A percentile compares a stretch with the other conserved stretches of the same genome.
These are phyloP conservation scores for Dascillus cervinus DNA, from an alignment of 2,888 invertebrate genomes.

Conservation along the genomic window DNA sequence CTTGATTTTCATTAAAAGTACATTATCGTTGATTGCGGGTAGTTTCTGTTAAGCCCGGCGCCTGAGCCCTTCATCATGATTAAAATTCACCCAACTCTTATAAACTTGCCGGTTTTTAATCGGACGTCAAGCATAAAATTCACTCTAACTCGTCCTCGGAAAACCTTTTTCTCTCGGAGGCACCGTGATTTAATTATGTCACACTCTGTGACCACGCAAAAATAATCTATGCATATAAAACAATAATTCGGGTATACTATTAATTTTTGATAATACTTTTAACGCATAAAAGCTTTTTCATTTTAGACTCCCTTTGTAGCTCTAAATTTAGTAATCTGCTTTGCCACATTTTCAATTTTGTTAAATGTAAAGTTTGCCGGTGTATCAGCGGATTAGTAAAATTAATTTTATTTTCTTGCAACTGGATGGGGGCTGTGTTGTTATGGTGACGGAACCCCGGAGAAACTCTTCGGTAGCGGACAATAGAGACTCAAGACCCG, in stretches of 20 bases:
- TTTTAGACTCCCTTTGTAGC: too few relatives aligned
- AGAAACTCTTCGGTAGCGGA: conserved; percentile 20
- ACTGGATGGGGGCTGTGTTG: conserved; percentile 24
- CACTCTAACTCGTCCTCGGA: too few relatives aligned
- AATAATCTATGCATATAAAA: too few relatives aligned
- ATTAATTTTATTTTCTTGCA: conserved; percentile 31
- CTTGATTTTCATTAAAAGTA: conserved; percentile 8
- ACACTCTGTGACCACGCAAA: too few relatives aligned
- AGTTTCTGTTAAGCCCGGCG: conserved; percentile 5
- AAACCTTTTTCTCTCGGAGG: too few relatives aligned
- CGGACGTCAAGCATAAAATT: conserved; percentile 4
- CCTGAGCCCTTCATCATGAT: conserved; percentile 5
- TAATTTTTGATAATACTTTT: too few relatives aligned
- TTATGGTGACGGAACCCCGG: conserved; percentile 29
- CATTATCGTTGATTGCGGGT: conserved; percentile 3
- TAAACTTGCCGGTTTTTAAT: too few relatives aligned
- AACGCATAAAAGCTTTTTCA: too few relatives aligned
- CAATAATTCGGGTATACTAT: too few relatives aligned
- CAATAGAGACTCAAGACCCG: conserved; percentile 25
- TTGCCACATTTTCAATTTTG: conserved; percentile 23
- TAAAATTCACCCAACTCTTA: conserved; percentile 2
- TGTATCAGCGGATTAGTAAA: conserved; percentile 26
- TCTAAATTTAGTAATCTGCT: conserved; percentile 20
- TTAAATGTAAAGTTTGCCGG: conserved; percentile 20
- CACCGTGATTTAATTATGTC: too few relatives aligned